Conservation (phyloP, 2,888 invertebrate genomes). For the Herminia tarsipennalis region DNA sequence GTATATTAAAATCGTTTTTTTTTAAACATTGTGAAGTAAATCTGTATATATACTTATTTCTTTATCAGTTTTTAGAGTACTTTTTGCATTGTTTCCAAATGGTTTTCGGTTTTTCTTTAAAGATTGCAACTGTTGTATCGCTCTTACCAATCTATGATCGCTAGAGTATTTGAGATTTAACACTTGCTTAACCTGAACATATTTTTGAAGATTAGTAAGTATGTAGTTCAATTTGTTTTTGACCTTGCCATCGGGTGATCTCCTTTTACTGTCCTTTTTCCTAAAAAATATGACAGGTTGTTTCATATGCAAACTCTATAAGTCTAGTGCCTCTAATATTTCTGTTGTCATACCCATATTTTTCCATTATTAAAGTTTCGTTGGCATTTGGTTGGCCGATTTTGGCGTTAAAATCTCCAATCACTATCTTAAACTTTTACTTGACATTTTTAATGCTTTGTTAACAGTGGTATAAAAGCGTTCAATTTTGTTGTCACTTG, state of each 20-base stretch:
- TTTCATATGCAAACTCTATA: too few species aligned
- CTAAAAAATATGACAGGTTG: too few species aligned
- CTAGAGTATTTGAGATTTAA: neutral
- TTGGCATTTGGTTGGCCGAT: too few species aligned
- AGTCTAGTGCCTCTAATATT: too few species aligned
- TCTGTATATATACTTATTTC: neutral
- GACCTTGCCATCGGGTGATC: neutral
- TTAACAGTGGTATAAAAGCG: too few species aligned
- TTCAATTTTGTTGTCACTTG: too few species aligned
- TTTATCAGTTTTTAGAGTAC: neutral
- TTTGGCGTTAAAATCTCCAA: too few species aligned
- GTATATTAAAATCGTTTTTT: neutral
- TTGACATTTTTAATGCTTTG: too few species aligned
- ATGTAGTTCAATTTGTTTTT: neutral
- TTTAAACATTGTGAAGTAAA: neutral
- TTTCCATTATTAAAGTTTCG: too few species aligned
- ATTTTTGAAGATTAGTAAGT: neutral
- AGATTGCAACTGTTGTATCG: neutral
- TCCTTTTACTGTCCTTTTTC: neutral
- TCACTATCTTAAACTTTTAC: too few species aligned
- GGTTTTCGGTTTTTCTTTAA: neutral
- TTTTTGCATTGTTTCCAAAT: neutral
- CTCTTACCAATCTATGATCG: neutral
- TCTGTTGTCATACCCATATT: too few species aligned
- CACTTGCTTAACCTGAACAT: neutral